Base-by-base conservation (phyloP, 2,888 invertebrate species). In the Tipula confusa region DNA sequence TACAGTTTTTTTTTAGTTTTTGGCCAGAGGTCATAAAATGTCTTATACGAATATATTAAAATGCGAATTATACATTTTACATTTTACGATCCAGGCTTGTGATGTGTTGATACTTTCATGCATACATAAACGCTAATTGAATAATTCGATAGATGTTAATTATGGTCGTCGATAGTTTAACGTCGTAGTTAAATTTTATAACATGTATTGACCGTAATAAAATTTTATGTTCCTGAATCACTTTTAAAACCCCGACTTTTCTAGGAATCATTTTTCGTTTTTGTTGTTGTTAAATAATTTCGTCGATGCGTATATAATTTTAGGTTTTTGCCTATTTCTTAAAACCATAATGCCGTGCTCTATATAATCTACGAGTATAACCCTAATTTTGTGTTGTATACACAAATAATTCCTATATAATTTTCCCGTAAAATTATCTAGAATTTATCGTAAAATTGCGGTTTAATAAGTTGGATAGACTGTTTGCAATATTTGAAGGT, bases 11-110 rank as follows among this genome's bases (percentile, higher is more conserved):
- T 64, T 64, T 64, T 24, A 9, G 64, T 11, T 64, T 64, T 64
- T 64, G 64, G 64, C 64, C 64, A 64, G 64, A 64, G 64, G 64
- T 64, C 64, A 64, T 24, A 64, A 64, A 24, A n/a, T n/a, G n/a
- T n/a, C n/a, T n/a, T n/a, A n/a, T n/a, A n/a, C n/a, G n/a, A 6
- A 64, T 24, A 64, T 64, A 18, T 43, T 15, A n/a, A n/a, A n/a
- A 43, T 43, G 43, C 43, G 15, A 43, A 15, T 64, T 18, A 64
- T 64, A 24, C 9, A 64, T 64, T 3, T 64, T 64, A 24, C 11
- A 64, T n/a, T 64, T 64, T 64, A 24, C 64, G 64, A 64, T 64
- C 7, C 0, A 15, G 1, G 15, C 24, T 1, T 9, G 24, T n/a
- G n/a, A n/a, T 64, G 64, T 64, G 64, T 24, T 24, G 64, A 64